Conservation (phyloP, 2,888 invertebrate species). For the Tenthredo mesomela region DNA sequence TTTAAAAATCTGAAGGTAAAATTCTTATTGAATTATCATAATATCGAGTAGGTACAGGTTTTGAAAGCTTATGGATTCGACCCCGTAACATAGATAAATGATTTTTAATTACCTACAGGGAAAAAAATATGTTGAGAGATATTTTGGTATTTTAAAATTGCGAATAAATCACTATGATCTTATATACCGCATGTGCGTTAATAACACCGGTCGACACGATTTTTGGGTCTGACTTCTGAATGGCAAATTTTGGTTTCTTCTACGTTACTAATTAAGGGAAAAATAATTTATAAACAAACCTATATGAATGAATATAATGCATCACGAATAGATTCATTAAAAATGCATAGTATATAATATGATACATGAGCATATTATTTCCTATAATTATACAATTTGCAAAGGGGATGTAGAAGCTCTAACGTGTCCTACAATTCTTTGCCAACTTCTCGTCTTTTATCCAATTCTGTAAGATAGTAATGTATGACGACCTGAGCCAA, state of each 20-base stretch:
- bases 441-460: not conserved
- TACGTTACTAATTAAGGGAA: too few species aligned
- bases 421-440: not conserved
- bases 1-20: too few species aligned
- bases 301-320: not conserved
- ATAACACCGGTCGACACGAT: too few species aligned
- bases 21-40: too few species aligned
- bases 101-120: too few species aligned
- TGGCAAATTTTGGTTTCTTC: too few species aligned
- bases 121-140: not conserved
- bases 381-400: not conserved
- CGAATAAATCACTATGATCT: not conserved
- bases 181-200: not conserved
- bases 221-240: too few species aligned
- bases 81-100: not conserved
- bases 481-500: not conserved
- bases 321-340: not conserved
- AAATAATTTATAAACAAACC: too few species aligned
- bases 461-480: not conserved
- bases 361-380: not conserved
- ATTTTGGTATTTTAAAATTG: not conserved
- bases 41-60: not conserved
- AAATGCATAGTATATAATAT: not conserved
- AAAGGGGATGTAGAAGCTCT: not conserved
- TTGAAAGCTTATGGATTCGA: not conserved